phyloP scores from a whole-genome alignment of 2,797 vertebrate genomes.

The Botia almorhae region DNA sequence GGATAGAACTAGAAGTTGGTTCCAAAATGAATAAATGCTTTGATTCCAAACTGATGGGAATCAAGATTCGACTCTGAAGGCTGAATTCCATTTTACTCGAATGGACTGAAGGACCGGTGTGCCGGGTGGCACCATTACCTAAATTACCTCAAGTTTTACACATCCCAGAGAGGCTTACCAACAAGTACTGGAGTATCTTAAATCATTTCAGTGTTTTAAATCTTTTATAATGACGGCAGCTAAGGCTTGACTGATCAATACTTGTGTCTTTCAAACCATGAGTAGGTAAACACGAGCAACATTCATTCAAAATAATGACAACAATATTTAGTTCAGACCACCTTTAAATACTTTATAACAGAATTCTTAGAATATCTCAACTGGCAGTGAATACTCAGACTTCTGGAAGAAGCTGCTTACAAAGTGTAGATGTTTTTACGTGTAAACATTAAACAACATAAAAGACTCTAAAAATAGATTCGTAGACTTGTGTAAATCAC shows the following conservation, averaged over 20 bases:
- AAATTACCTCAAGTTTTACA: background rate
- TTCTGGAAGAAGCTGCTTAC: no score
- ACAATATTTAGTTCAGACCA: no score
- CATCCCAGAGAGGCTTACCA: background rate
- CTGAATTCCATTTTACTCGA: background rate
- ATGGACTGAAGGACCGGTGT: background rate
- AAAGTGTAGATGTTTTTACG: no score
- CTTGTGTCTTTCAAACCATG: background rate
- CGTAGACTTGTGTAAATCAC: conserved; percentile 33
- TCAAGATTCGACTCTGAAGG: background rate
- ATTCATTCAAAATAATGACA: background rate
- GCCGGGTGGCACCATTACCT: no score
- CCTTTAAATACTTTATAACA: no score
- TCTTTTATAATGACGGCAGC: background rate
- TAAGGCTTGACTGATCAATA: background rate
- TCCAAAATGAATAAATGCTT: background rate
- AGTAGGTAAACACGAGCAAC: background rate
- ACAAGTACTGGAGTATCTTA: background rate
- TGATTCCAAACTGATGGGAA: background rate
- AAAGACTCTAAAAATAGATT: conserved; percentile 13
- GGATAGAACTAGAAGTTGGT: background rate
- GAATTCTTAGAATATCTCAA: no score
- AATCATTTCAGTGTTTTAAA: background rate
- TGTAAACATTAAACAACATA: background rate
- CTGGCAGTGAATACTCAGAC: no score